Conservation (phyloP, 2,888 invertebrate genomes). For the Drosophila infuscata region DNA sequence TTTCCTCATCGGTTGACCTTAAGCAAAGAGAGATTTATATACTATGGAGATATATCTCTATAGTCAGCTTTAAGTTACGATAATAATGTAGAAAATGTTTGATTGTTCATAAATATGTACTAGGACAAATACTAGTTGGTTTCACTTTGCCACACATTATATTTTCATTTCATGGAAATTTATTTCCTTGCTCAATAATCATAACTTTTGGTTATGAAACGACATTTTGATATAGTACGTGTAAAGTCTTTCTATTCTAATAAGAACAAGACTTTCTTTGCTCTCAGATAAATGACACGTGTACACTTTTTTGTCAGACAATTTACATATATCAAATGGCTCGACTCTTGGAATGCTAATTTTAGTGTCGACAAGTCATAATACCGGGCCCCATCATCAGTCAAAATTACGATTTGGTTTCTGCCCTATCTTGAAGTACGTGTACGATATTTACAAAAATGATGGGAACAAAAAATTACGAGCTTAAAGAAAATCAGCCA, state of each 20-base stretch:
- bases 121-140: neutral
- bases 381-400: slow-evolving; percentile 33
- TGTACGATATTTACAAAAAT: slow-evolving; percentile 7
- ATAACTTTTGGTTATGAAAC: slow-evolving; percentile 32
- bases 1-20: neutral
- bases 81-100: neutral
- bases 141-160: neutral
- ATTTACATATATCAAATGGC: slow-evolving; percentile 39
- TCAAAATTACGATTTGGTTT: slow-evolving; percentile 30
- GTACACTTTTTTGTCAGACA: slow-evolving; percentile 53
- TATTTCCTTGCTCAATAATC: slow-evolving; percentile 2
- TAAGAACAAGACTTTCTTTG: neutral
- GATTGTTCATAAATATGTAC: neutral
- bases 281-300: slow-evolving; percentile 41
- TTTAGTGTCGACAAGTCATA: slow-evolving; percentile 41
- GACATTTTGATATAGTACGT: slow-evolving; percentile 37
- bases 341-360: slow-evolving; percentile 46
- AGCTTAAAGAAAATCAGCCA: too few species aligned
- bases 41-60: neutral
- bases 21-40: too few species aligned
- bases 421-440: slow-evolving; percentile 16
- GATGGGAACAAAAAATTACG: neutral
- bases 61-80: neutral
- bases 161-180: neutral
- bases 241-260: neutral